Percentiles rank a stretch among this genome's conserved stretches.
Conservation (phyloP, 35 echinoderm and acorn worm species). For the Nesometra sesokonis region DNA sequence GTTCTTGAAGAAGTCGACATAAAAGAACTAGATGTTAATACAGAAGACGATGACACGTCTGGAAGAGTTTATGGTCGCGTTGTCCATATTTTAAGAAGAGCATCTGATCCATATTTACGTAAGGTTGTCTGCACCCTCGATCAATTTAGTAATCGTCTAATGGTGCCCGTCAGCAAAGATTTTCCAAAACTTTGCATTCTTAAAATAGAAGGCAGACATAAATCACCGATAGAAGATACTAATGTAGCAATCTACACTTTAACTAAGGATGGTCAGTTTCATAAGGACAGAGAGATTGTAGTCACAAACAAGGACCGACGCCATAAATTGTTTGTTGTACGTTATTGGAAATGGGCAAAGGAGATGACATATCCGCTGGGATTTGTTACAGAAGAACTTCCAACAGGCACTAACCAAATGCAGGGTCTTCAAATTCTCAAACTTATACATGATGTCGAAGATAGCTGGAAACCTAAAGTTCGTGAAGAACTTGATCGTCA, state of each 20-base stretch:
- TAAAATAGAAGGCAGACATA: conserved; percentile 19
- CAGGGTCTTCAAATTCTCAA: conserved; percentile 65
- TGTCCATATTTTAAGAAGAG: conserved; percentile 44
- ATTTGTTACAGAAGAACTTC: conserved; percentile 61
- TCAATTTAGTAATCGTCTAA: conserved; percentile 50
- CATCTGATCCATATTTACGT: conserved; percentile 36
- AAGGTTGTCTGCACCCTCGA: conserved; percentile 88
- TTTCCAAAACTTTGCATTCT: conserved; percentile 49
- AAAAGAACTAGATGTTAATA: neutral
- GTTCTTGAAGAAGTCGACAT: conserved; percentile 4
- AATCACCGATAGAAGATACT: neutral
- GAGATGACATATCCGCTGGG: conserved; percentile 67
- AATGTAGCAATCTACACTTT: conserved; percentile 19
- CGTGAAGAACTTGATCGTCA: conserved; percentile 13
- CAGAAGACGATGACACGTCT: neutral
- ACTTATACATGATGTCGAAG: conserved; percentile 53
- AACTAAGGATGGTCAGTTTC: conserved; percentile 16
- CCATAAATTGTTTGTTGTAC: conserved; percentile 80
- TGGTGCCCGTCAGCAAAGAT: conserved; percentile 72
- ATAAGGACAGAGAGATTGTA: conserved; percentile 11
- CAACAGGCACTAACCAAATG: conserved; percentile 27
- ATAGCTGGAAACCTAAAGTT: conserved; percentile 31
- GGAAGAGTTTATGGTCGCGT: conserved; percentile 67
- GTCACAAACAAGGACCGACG: conserved; percentile 38
- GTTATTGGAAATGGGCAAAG: conserved; percentile 45